Evolutionary conservation across 2,797 vertebrate species (phyloP).

Genomic region (Pseudopleuronectes americanus): DNA sequence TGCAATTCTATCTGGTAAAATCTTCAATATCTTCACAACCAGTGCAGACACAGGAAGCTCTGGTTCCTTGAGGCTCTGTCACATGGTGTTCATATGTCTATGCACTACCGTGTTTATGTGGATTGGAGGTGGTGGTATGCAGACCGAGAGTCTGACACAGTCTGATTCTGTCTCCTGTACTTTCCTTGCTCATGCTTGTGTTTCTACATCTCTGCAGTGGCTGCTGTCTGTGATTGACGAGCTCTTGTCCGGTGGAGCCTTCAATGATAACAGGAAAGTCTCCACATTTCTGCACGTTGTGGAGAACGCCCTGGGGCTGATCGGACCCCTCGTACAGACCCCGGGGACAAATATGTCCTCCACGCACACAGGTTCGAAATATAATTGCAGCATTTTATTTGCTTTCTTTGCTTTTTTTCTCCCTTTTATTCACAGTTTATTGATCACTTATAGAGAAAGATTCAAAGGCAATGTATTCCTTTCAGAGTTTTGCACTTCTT

Average conservation of each 20-base stretch:
- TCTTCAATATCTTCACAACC: neutral
- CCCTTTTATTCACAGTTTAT: neutral
- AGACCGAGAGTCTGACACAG: slow-evolving; percentile 51
- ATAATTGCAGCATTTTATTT: neutral
- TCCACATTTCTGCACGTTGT: slow-evolving; percentile 67
- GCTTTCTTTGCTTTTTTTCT: neutral
- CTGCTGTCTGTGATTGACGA: slow-evolving; percentile 63
- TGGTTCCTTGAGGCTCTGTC: neutral
- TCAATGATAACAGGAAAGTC: slow-evolving; percentile 58
- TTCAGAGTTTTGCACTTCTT: neutral
- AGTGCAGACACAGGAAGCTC: slow-evolving; percentile 28
- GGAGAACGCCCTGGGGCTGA: slow-evolving; percentile 66
- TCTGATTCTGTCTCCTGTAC: slow-evolving; percentile 39
- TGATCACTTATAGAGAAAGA: neutral
- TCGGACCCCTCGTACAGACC: slow-evolving; percentile 41
- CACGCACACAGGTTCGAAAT: slow-evolving; percentile 61
- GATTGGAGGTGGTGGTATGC: slow-evolving; percentile 25
- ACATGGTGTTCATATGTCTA: slow-evolving; percentile 20
- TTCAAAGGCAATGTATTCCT: neutral
- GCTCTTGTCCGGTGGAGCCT: slow-evolving; percentile 43
- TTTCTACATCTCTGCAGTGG: slow-evolving; percentile 50
- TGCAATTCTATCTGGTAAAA: neutral
- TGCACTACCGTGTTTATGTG: slow-evolving; percentile 48
- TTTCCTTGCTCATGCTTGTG: neutral
- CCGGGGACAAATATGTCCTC: slow-evolving; percentile 12